Conservation (phyloP, 2,113 vertebrate genomes). For the Phainopepla nitens region DNA sequence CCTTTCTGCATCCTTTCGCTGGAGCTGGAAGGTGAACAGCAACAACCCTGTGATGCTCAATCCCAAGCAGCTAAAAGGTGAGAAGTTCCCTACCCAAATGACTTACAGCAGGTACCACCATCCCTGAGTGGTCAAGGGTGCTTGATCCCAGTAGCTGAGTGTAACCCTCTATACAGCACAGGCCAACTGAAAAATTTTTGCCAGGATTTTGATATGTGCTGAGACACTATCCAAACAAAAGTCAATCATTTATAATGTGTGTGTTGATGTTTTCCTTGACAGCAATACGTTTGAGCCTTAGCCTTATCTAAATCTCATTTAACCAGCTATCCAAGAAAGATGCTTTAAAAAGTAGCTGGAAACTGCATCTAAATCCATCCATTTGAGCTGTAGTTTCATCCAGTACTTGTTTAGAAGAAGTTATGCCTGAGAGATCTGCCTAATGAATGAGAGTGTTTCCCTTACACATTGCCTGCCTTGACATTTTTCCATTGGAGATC, state of each 20-base stretch:
- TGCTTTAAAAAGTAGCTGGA: background rate
- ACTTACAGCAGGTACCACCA: background rate
- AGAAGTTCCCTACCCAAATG: background rate
- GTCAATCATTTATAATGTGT: background rate
- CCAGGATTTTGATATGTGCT: background rate
- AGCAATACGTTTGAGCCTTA: background rate
- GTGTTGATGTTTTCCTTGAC: background rate
- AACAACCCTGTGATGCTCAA: background rate
- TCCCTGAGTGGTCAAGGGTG: background rate
- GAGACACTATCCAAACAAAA: background rate
- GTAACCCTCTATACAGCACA: background rate
- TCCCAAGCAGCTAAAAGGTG: background rate
- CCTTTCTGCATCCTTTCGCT: background rate
- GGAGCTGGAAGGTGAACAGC: background rate
- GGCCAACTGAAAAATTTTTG: background rate
- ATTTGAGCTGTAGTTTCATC: background rate
- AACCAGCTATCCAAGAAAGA: background rate
- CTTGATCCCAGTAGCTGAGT: background rate
- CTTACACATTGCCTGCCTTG: background rate
- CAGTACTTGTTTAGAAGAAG: conserved; percentile 18
- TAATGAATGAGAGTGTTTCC: background rate
- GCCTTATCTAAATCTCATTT: background rate
- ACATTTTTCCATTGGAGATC: background rate
- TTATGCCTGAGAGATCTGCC: background rate
- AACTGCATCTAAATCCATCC: background rate